Evolutionary conservation across 2,888 invertebrate species (phyloP), one percentile per base, ranked within the genome.

Genomic region (Pterostichus niger): DNA sequence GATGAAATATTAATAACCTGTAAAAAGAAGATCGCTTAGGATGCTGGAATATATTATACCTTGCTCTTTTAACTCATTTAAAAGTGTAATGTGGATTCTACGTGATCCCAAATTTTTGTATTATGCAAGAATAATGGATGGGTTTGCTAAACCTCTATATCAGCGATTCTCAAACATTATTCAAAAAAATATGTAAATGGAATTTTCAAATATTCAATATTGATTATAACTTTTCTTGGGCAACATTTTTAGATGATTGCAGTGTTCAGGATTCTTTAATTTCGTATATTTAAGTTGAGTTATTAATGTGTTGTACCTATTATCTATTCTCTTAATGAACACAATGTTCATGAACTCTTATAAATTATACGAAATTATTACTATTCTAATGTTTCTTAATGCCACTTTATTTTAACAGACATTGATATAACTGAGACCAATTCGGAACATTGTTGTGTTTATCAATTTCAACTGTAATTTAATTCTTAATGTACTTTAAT

Each of bases 91-190:
- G 40, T 40, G 64, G 64, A 64, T 24, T 24, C 3, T 24, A 24
- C 56, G 7, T 17, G 56, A 56, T 40, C 35, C 40, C 35, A 64
- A 64, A 64, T 64, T 64, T 64, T 64, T 64, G 9, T 40, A 64
- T 64, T 64, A 64, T 64, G 64, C 35, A 64, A 40, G 40, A 64
- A 64, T 64, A 64, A 64, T 64, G 40, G 64, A 64, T 64, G 40
- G 64, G 64, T 13, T 40, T 40, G 2, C 33, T 64, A 13, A 56
- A 17, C 17, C 15, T 40, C 64, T 35, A 40, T 40, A 15, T 64
- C 64, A 64, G 64, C 64, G 13, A 6, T 56, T 56, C 56, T 17
- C 56, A 56, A 54, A 56, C 56, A 56, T 56, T 56, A 56, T 56
- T 64, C 64, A 56, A 64, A 64, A 64, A 64, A 35, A 33, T 64